Evolutionary conservation across 2,113 vertebrate genomes (phyloP).

Genomic region (Hypocryptadius cinnamomeus): DNA sequence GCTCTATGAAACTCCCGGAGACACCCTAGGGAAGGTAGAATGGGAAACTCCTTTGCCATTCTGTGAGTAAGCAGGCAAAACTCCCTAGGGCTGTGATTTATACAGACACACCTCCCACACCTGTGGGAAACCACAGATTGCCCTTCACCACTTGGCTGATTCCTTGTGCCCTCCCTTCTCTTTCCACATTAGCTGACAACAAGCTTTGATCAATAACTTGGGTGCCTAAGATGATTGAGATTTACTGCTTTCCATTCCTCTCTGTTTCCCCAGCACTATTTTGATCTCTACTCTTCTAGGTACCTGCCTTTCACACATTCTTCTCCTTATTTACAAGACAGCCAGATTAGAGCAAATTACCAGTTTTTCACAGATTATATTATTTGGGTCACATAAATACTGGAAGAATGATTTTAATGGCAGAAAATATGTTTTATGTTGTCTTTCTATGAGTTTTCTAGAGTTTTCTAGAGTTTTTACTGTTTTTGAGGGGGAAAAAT

Average conservation of each 20-base stretch:
- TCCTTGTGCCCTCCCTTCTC: neutral
- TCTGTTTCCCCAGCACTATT: neutral
- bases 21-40: neutral
- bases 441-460: neutral
- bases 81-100: neutral
- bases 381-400: neutral
- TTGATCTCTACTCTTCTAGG: constrained; percentile 3
- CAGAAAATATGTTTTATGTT: neutral
- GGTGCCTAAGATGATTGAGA: neutral
- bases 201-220: neutral
- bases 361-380: neutral
- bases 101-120: neutral
- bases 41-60: accelerated
- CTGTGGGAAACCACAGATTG: neutral
- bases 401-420: neutral
- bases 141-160: neutral
- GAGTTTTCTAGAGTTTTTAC: neutral
- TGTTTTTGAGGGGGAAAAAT: accelerated
- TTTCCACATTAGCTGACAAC: neutral
- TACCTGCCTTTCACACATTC: neutral
- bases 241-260: constrained; percentile 1
- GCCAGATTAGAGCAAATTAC: neutral
- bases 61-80: neutral
- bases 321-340: neutral
- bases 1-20: neutral